Evolutionary conservation across 2,888 invertebrate genomes (phyloP).

Genomic region (Conomelus anceps): DNA sequence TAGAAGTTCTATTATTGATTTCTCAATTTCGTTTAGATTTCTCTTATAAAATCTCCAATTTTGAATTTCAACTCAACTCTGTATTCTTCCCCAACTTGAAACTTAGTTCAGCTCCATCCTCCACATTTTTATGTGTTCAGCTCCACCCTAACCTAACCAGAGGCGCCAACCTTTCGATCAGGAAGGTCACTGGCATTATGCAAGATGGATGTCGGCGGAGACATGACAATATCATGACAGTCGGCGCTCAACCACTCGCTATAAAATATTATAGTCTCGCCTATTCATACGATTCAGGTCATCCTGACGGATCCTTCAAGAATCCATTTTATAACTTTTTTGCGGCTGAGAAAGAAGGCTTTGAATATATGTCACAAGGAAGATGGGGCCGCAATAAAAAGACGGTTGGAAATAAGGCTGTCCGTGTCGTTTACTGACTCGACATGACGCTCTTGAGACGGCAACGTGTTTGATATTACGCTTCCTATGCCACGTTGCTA

Average conservation of each 20-base stretch:
- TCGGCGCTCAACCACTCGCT: background rate
- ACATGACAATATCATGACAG: background rate
- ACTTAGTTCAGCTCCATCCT: background rate
- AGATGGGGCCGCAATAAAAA: background rate
- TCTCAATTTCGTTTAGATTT: too few species aligned
- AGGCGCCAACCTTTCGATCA: background rate
- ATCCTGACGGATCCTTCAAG: background rate
- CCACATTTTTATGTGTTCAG: background rate
- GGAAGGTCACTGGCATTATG: background rate
- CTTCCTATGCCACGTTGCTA: background rate
- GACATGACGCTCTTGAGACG: too few species aligned
- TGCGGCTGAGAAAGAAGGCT: background rate
- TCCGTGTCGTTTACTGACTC: background rate
- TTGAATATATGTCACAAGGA: background rate
- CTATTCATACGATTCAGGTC: background rate
- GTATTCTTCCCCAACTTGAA: background rate
- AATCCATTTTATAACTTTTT: background rate
- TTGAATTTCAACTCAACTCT: background rate
- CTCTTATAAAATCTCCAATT: background rate
- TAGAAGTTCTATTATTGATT: too few species aligned
- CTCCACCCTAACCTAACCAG: background rate
- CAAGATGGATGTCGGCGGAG: background rate
- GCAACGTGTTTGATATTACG: background rate
- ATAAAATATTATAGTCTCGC: background rate
- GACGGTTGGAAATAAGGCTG: background rate